Evolutionary conservation across 1,140 invertebrate species (phyloP), one percentile per base, ranked within the genome.

Genomic region (Drosophila arawakana): DNA sequence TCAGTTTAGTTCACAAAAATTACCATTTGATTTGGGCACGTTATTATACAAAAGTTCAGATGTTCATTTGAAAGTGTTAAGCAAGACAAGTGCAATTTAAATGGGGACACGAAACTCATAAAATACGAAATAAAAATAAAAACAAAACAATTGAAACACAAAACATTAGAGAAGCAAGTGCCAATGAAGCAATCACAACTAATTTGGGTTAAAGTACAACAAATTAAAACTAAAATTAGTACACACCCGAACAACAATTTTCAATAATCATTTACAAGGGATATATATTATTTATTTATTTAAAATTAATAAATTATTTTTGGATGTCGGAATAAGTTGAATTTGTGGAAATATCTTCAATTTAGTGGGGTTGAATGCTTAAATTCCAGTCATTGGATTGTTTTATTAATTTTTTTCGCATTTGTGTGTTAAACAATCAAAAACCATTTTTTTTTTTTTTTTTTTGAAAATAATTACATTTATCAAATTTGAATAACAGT

Each of bases 11-110:
- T 75, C 30, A 15, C n/a, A 44, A 47, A 43, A 71, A 65, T 49
- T 75, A 46, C 41, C 30, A 50, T 25, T 65, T 18, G 30, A 60
- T 68, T 79, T 59, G 50, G 73, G 52, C 62, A 73, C 61, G 46
- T 39, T 73, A 79, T 73, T 67, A 68, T 61, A 78, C 76, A 76
- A 73, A 72, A 73, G 69, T 73, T 68, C 74, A 79, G 46, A 55
- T 67, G 54, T 60, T 63, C 30, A 47, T 47, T 54, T 55, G 39
- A 55, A 37, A 62, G 69, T 76, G 68, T 76, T 76, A 78, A 78
- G 57, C 67, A 62, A 62, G 60, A 66, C 60, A 72, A 76, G 72
- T 74, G 52, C 72, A 78, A 70, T 70, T 69, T 65, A 75, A 78
- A 61, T 78, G 69, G 76, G 66, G 52, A 15, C 74, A 68, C 35